phyloP scores from a whole-genome alignment of 2,888 invertebrate genomes.

The Drosophila gaucha region DNA sequence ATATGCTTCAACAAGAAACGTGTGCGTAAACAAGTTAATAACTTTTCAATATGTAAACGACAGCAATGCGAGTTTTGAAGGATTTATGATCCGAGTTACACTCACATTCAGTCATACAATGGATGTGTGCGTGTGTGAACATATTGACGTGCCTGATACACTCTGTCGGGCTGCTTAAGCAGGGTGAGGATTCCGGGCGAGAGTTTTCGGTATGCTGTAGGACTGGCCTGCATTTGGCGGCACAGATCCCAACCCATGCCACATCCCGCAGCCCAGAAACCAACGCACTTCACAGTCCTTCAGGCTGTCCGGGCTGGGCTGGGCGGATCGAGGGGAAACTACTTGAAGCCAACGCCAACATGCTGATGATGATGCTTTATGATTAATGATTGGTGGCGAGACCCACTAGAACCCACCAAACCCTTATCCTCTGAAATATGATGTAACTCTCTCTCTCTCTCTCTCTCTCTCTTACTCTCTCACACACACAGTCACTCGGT shows the following conservation, averaged over 20 bases:
- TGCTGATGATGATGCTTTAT: slow-evolving; percentile 75
- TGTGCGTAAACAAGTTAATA: slow-evolving; percentile 38
- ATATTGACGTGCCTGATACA: slow-evolving; percentile 64
- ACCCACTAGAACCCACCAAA: slow-evolving; percentile 21
- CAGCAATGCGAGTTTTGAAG: slow-evolving; percentile 48
- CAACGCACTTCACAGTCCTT: slow-evolving; percentile 36
- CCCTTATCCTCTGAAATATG: slow-evolving; percentile 30
- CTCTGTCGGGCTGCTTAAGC: slow-evolving; percentile 38
- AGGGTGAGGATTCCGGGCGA: slow-evolving; percentile 23
- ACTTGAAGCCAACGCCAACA: slow-evolving; percentile 46
- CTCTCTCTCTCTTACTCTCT: not conserved
- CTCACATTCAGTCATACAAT: slow-evolving; percentile 35
- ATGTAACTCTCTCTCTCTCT: slow-evolving; percentile 17
- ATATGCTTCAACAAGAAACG: not conserved
- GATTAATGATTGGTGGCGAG: slow-evolving; percentile 74
- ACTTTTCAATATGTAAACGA: slow-evolving; percentile 48
- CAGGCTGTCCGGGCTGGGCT: slow-evolving; percentile 17
- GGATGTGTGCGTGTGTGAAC: slow-evolving; percentile 51
- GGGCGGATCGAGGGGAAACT: slow-evolving; percentile 1
- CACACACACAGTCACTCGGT: not conserved
- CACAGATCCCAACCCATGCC: slow-evolving; percentile 7
- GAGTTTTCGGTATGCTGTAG: slow-evolving; percentile 17
- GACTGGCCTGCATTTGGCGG: slow-evolving; percentile 47
- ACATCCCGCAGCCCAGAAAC: not conserved
- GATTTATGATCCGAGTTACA: slow-evolving; percentile 61